Base-by-base conservation (phyloP, 2,888 invertebrate genomes). In the Trichogramma dendrolimi region DNA sequence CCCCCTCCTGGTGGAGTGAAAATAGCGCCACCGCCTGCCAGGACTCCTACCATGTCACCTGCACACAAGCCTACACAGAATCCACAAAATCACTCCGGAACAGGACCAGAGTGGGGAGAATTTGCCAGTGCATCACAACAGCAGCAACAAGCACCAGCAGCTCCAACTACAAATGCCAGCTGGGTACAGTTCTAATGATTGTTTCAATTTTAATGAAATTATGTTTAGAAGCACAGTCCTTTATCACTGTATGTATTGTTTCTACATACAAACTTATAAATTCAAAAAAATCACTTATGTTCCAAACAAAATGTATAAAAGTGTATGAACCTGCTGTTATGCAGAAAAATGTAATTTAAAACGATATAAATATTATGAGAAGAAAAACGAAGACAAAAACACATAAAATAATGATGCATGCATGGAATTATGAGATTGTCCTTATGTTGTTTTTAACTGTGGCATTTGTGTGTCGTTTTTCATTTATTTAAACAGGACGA, bases 1-100 rank as follows among this genome's bases (percentile, higher is more conserved):
- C 96, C 96, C 5, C 94, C 95, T 7, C 91, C 92, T 0, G 87
- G 89, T 49, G 81, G 87, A 3, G 86, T 89, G 2, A 89, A 87
- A 78, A 84, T 90, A 64, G 87, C 90, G 11, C 89, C 90, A 63
- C 90, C 94, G 55, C 91, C 91, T 2, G 86, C 89, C 7, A 79
- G 79, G 56, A 80, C 81, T 42, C 80, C 80, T 50, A 87, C 87
- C n/a, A 86, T 86, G 6, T 92, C 93, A 10, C 92, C 92, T 44
- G 88, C 89, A 56, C 89, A 90, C 68, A 86, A 85, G 60, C 86
- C 87, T 44, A 82, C 84, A 38, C 85, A 86, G 58, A 80, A 81
- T 10, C 80, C 80, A 6, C 78, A 80, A 62, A 76, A 73, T 68
- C 76, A 79, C 60, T 70, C 74, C 60, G 71, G 63, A 59, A 81